A percentile compares a stretch with the other conserved stretches of the same genome.
phyloP scores from a whole-genome alignment of 2,888 invertebrate species.

The Chorisops tibialis region DNA sequence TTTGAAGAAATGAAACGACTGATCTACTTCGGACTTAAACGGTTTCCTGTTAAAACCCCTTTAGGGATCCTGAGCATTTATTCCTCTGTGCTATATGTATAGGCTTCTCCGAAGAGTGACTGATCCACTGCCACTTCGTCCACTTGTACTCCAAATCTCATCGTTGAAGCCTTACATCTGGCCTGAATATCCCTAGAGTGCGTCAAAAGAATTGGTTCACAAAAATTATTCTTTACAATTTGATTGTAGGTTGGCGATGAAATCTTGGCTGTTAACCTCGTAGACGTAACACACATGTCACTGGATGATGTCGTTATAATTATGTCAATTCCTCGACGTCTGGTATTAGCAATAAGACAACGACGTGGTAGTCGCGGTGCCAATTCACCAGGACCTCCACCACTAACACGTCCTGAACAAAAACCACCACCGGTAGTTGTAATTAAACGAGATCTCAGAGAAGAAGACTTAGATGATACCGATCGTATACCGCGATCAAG shows the following conservation, averaged over 20 bases:
- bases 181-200: too few species aligned
- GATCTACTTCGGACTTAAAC: too few species aligned
- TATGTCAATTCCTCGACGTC: conserved; percentile 96
- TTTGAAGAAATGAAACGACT: too few species aligned
- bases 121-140: too few species aligned
- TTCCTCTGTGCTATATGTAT: too few species aligned
- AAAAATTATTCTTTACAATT: too few species aligned
- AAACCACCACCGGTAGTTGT: conserved; percentile 91
- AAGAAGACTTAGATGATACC: conserved; percentile 70
- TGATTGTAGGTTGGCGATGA: conserved; percentile 99
- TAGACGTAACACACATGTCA: conserved; percentile 96
- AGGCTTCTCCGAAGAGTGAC: too few species aligned
- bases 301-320: conserved; percentile 98
- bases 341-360: conserved; percentile 90
- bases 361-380: conserved; percentile 62
- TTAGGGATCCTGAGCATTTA: too few species aligned
- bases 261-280: conserved; percentile 95
- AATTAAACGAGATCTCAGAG: conserved; percentile 80
- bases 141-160: too few species aligned
- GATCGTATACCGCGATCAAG: conserved; percentile 55
- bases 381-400: conserved; percentile 50
- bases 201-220: too few species aligned
- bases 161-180: too few species aligned
- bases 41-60: too few species aligned
- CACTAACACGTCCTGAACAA: conserved; percentile 67